Base-by-base conservation (phyloP, 2,888 invertebrate genomes). In the Blomia tropicalis region DNA sequence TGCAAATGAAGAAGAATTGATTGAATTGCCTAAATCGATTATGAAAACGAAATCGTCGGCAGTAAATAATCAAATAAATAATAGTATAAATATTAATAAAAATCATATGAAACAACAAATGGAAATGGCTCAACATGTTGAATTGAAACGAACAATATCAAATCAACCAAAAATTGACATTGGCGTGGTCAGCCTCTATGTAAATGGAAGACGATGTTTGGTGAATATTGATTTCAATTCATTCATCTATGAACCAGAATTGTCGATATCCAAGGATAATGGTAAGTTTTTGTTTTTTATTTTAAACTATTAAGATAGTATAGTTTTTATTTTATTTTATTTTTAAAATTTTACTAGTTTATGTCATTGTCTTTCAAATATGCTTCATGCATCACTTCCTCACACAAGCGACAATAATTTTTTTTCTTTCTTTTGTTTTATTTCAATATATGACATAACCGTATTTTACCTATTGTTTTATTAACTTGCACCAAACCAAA, bases 321-420 rank as follows among this genome's bases (percentile, higher is more conserved):
- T n/a, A 2, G 22, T 5, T 7, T 5, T 5, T 11, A 47, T 5
- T 47, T 17, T 11, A 47, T 25, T 47, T 4, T 5, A 47, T 47
- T 47, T 47, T n/a, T n/a, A n/a, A n/a, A 47, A n/a, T n/a, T 47
- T 47, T 47, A 7, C 17, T 47, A 7, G 47, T 47, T 47, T 47
- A 17, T 47, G 47, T 5, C 4, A 47, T 14, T n/a, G n/a, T n/a
- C n/a, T n/a, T n/a, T n/a, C n/a, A n/a, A n/a, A n/a, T n/a, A n/a
- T n/a, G n/a, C n/a, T n/a, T n/a, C n/a, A n/a, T n/a, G n/a, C n/a
- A n/a, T n/a, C n/a, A n/a, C n/a, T n/a, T n/a, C n/a, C n/a, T n/a
- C n/a, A n/a, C n/a, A n/a, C n/a, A n/a, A n/a, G n/a, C n/a, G n/a
- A n/a, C n/a, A n/a, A n/a, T n/a, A n/a, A n/a, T n/a, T n/a, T n/a